phyloP scores from a whole-genome alignment of 2,888 invertebrate species.

The Lobophora halterata region DNA sequence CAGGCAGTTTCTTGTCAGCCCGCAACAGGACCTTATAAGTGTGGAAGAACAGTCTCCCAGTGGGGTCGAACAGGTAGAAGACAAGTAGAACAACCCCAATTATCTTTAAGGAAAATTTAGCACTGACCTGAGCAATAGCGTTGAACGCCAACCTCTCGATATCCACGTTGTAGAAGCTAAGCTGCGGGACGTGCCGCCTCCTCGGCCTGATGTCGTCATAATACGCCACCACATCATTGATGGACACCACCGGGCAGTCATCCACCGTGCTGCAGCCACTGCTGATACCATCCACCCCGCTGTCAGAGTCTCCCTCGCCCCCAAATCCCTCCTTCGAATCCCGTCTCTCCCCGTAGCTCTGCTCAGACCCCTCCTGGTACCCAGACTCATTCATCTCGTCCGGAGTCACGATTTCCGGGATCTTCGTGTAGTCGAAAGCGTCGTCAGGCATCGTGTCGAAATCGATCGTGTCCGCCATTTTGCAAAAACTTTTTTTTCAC shows the following conservation, averaged over 20 bases:
- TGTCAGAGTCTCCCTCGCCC: constrained; percentile 73
- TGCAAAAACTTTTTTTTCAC: constrained; percentile 33
- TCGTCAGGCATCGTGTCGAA: constrained; percentile 55
- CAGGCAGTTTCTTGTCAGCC: too few relatives aligned
- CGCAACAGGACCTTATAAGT: too few relatives aligned
- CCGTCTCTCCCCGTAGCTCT: constrained; percentile 68
- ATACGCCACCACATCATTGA: constrained; percentile 75
- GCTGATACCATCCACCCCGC: constrained; percentile 81
- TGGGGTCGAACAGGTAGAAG: too few relatives aligned
- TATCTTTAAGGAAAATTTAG: too few relatives aligned
- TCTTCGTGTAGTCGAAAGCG: constrained; percentile 66
- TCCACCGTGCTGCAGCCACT: constrained; percentile 81
- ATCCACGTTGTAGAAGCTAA: constrained; percentile 71
- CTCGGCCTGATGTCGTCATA: constrained; percentile 71
- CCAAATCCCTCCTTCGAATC: constrained; percentile 72
- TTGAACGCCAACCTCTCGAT: constrained; percentile 70
- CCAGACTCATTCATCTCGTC: constrained; percentile 76
- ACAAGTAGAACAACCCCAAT: too few relatives aligned
- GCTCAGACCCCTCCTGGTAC: constrained; percentile 71
- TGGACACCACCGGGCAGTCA: constrained; percentile 78
- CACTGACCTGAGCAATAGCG: constrained; percentile 64
- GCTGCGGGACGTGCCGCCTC: constrained; percentile 67
- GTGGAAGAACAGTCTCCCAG: too few relatives aligned
- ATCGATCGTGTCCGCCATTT: constrained; percentile 64
- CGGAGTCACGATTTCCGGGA: constrained; percentile 70